Percentiles rank a stretch among this genome's conserved stretches.
Conservation (phyloP, 2,888 invertebrate species). For the Euspilapteryx auroguttella region DNA sequence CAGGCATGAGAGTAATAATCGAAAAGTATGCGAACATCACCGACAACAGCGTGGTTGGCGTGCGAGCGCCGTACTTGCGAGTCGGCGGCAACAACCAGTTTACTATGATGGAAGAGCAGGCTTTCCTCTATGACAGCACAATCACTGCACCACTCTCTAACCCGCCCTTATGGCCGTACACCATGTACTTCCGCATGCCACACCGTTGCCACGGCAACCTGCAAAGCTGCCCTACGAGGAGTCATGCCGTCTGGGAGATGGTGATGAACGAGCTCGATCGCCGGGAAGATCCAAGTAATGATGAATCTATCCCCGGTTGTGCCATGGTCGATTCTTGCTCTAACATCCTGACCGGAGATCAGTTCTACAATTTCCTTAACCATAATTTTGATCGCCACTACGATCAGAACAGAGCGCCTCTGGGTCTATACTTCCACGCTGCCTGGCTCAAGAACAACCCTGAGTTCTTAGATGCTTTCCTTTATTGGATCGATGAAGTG, state of each 20-base stretch:
- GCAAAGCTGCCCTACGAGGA: constrained; percentile 88
- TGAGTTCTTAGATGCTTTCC: constrained; percentile 88
- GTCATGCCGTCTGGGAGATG: constrained; percentile 96
- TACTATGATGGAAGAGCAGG: constrained; percentile 96
- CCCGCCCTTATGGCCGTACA: constrained; percentile 96
- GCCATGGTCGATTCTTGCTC: constrained; percentile 96
- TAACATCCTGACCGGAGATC: constrained; percentile 88
- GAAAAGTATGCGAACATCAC: constrained; percentile 89
- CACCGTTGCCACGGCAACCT: constrained; percentile 92
- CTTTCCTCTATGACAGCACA: constrained; percentile 93
- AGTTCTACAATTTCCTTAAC: constrained; percentile 92
- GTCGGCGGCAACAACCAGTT: constrained; percentile 96
- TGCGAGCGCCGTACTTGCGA: constrained; percentile 85
- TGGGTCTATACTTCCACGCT: constrained; percentile 91
- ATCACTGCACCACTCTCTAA: constrained; percentile 90
- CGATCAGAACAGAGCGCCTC: constrained; percentile 85
- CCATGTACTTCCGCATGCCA: constrained; percentile 96
- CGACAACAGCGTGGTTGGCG: constrained; percentile 89
- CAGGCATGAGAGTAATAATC: constrained; percentile 87
- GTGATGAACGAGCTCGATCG: constrained; percentile 93
- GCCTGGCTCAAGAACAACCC: constrained; percentile 93
- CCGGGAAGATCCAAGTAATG: constrained; percentile 86
- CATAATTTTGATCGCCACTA: constrained; percentile 93
- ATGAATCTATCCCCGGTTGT: constrained; percentile 88
- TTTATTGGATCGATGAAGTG: constrained; percentile 92